Percentiles rank a stretch among this genome's conserved stretches.
These are phyloP conservation scores for Aquatica leii DNA, from an alignment of 2,888 invertebrate genomes.

Conservation along the genomic window DNA sequence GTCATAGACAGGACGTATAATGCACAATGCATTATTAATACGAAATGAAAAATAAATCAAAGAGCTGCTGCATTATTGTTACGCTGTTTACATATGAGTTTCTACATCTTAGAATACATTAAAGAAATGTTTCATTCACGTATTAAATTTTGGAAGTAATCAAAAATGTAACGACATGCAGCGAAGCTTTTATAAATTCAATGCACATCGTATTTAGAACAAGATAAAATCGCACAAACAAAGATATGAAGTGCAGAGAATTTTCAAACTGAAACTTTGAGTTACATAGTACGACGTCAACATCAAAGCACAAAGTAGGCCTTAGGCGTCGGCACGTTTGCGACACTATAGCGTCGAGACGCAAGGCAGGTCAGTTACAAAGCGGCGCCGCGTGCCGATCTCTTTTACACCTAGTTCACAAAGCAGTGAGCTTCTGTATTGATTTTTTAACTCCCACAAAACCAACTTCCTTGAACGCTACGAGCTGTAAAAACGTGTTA, in stretches of 20 bases:
- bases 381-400: conserved; percentile 54
- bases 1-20: conserved; percentile 61
- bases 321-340: conserved; percentile 52
- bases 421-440: conserved; percentile 45
- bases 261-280: conserved; percentile 24
- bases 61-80: conserved; percentile 42
- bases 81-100: conserved; percentile 31
- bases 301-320: conserved; percentile 51
- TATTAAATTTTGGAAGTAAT: conserved; percentile 12
- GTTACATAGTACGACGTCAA: conserved; percentile 29
- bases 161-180: not conserved
- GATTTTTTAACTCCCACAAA: conserved; percentile 43
- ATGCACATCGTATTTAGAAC: conserved; percentile 15
- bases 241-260: conserved; percentile 26
- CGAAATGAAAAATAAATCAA: conserved; percentile 61
- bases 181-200: not conserved
- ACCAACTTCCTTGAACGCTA: conserved; percentile 36
- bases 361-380: conserved; percentile 58
- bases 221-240: conserved; percentile 14
- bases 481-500: conserved; percentile 34
- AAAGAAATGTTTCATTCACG: conserved; percentile 15
- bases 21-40: conserved; percentile 60
- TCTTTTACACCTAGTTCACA: conserved; percentile 52
- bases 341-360: conserved; percentile 53
- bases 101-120: conserved; percentile 34